Evolutionary conservation across 2,113 vertebrate species (phyloP).

Genomic region (Channa argus): DNA sequence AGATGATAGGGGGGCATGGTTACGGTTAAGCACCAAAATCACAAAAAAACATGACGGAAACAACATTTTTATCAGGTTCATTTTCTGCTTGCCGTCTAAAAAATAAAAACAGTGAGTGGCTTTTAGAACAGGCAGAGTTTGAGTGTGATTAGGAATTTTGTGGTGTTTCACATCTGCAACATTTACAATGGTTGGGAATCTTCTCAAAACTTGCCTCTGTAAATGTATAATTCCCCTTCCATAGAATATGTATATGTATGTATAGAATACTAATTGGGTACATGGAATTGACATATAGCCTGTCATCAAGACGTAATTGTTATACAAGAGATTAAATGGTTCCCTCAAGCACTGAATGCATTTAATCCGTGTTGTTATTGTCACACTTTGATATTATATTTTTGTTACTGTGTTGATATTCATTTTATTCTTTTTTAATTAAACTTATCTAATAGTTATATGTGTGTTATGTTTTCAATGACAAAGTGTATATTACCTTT

Average conservation of each 20-base stretch:
- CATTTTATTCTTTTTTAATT: not conserved
- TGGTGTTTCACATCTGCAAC: not conserved
- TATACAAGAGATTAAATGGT: not conserved
- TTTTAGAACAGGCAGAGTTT: not conserved
- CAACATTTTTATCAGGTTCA: not conserved
- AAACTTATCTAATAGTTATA: not conserved
- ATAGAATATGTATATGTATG: not conserved
- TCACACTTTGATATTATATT: constrained; percentile 14
- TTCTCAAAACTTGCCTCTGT: not conserved
- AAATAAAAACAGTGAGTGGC: not conserved
- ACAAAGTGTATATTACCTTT: not conserved
- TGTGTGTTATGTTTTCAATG: constrained; percentile 10
- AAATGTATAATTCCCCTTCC: not conserved
- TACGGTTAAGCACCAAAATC: not conserved
- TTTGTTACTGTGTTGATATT: constrained; percentile 9
- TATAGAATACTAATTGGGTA: not conserved
- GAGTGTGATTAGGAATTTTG: not conserved
- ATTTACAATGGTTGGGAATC: not conserved
- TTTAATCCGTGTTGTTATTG: constrained; percentile 7
- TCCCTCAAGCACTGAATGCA: constrained; percentile 10
- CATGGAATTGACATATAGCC: not conserved
- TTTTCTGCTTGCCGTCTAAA: constrained; percentile 4
- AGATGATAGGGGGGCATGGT: not conserved
- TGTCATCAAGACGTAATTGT: not conserved
- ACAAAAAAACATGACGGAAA: not conserved